A percentile compares a stretch with the other conserved stretches of the same genome.
phyloP scores from a whole-genome alignment of 2,797 vertebrate genomes.

The Amniataba percoides region DNA sequence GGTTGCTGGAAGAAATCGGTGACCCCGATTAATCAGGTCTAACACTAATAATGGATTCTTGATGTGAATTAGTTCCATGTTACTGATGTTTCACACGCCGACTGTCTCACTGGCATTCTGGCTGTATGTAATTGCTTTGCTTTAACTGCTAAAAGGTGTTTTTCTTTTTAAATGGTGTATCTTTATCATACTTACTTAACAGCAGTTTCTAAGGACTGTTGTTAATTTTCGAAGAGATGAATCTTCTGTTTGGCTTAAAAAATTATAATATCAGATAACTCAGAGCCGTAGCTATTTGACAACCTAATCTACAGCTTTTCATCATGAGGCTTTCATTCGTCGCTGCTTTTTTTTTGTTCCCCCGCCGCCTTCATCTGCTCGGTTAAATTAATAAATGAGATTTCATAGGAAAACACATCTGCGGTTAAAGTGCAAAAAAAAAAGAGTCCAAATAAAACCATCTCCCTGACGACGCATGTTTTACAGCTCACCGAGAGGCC shows the following conservation, averaged over 20 bases:
- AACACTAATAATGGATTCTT: neutral
- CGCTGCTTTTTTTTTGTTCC: constrained; percentile 13
- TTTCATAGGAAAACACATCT: constrained; percentile 65
- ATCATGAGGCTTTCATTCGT: constrained; percentile 57
- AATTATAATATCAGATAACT: constrained; percentile 57
- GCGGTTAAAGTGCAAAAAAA: constrained; percentile 52
- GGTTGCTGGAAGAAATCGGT: neutral
- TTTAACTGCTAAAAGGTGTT: constrained; percentile 30
- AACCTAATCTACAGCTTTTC: constrained; percentile 68
- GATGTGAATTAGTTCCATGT: neutral
- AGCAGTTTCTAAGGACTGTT: constrained; percentile 11
- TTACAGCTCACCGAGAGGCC: constrained; percentile 74
- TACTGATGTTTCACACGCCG: neutral
- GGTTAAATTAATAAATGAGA: constrained; percentile 78
- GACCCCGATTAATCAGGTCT: neutral
- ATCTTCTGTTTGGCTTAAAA: constrained; percentile 47
- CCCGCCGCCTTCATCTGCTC: constrained; percentile 54
- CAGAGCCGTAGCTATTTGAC: constrained; percentile 49
- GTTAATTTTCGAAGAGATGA: constrained; percentile 35
- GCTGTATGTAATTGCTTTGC: constrained; percentile 17
- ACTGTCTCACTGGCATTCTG: constrained; percentile 19
- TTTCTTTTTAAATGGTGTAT: constrained; percentile 16
- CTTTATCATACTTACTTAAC: constrained; percentile 25
- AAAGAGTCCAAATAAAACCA: constrained; percentile 53
- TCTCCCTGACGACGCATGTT: constrained; percentile 58